Base-by-base conservation (phyloP, 2,113 vertebrate species). In the Onychorhynchus coronatus region DNA sequence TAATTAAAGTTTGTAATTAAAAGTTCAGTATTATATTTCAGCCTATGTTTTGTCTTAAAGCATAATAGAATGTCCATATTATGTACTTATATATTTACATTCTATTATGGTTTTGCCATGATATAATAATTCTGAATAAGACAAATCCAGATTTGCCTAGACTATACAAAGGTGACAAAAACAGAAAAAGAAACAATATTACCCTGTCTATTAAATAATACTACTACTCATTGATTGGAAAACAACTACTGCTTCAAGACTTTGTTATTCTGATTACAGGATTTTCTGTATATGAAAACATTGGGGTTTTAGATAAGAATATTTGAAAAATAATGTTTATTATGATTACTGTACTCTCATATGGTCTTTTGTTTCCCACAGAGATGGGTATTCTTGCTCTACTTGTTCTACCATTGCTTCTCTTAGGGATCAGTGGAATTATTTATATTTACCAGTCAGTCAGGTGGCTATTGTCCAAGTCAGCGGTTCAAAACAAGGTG, bases 401-500 rank as follows among this genome's bases (percentile, higher is more conserved):
- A 33, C 96, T 99, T 87, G 87, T 98, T 74, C 74, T 99, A 44
- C 99, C 99, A 12, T 49, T 99, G 97, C 97, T 99, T 61, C 97
- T 99, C 11, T 93, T 99, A 47, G 97, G 98, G 47, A 98, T 99
- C 70, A 99, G 99, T 6, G 99, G 99, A 31, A 52, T 99, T 31
- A 98, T 99, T 92, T 99, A 99, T 94, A 98, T 99, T 94, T 99
- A 99, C 96, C 99, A 99, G 74, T 98, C 99, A 95, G 96, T 99
- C 86, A 97, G 97, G 74, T 98, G 98, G 76, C 97, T 99, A 76
- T 98, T 99, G 98, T 99, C 99, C 79, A 99, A 98, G 92, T 99
- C 99, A 52, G 97, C 98, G 5, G 99, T 99, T 94, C 98, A 98
- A 86, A 99, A 99, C 98, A 99, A 99, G 97, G 99, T 99, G 63